Evolutionary conservation across 2,113 vertebrate genomes (phyloP).

Genomic region (Narcine bancroftii): DNA sequence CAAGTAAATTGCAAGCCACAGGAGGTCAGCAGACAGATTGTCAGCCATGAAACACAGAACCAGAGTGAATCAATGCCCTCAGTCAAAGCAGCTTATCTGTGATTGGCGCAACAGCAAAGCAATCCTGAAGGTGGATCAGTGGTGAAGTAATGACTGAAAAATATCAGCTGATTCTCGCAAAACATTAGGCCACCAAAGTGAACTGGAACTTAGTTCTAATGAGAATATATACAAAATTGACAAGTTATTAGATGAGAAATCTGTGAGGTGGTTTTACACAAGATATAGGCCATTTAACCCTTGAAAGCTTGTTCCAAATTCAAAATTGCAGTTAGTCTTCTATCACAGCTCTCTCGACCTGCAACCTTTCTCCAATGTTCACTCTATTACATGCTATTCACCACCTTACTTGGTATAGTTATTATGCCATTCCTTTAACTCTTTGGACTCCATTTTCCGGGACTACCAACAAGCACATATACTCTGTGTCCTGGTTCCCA

Average conservation of each 20-base stretch:
- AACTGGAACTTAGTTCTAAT: background rate
- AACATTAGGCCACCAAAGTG: background rate
- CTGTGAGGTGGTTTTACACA: background rate
- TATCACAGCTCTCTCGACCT: too few relatives aligned
- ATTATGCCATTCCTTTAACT: background rate
- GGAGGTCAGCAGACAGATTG: background rate
- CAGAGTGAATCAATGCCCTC: constrained; percentile 11
- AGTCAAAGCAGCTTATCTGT: background rate
- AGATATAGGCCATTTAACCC: background rate
- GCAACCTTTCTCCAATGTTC: background rate
- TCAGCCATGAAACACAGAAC: constrained; percentile 20
- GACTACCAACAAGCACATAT: too few relatives aligned
- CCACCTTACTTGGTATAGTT: background rate
- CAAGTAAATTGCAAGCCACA: constrained; percentile 12
- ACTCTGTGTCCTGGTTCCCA: too few relatives aligned
- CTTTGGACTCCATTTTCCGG: too few relatives aligned
- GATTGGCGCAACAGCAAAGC: background rate
- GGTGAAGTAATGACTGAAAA: background rate
- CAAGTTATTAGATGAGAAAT: background rate
- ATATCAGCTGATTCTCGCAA: background rate
- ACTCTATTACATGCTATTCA: too few relatives aligned
- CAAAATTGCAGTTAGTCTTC: too few relatives aligned
- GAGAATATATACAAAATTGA: background rate
- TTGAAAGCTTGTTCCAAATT: too few relatives aligned
- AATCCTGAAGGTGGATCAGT: background rate